A percentile compares a stretch with the other conserved stretches of the same genome.
Conservation (phyloP, 2,797 vertebrate species). For the Cottoperca gobio region DNA sequence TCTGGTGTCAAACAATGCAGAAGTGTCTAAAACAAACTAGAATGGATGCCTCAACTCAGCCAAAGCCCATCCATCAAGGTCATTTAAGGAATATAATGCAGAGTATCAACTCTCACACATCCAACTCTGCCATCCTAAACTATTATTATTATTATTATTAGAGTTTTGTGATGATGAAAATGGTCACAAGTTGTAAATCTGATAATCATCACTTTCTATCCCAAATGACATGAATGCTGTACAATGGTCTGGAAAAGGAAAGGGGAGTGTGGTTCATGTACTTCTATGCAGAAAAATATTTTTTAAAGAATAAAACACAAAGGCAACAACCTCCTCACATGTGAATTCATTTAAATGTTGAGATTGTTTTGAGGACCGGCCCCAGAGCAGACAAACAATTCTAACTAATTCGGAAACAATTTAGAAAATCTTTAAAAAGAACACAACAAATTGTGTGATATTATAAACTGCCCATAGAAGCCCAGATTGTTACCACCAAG, state of each 20-base stretch:
- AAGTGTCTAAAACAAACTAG: neutral
- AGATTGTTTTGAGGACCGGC: constrained; percentile 56
- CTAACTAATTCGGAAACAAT: constrained; percentile 1
- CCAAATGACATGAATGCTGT: neutral
- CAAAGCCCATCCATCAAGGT: neutral
- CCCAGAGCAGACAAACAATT: constrained; percentile 24
- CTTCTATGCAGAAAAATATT: too few relatives aligned
- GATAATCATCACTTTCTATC: neutral
- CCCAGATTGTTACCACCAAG: neutral
- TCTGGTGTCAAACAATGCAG: neutral
- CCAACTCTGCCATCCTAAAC: neutral
- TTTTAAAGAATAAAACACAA: neutral
- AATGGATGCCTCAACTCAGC: neutral
- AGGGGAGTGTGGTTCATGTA: neutral
- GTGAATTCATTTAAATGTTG: neutral
- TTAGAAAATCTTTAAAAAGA: neutral
- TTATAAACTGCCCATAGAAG: neutral
- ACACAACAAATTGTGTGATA: neutral
- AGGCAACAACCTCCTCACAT: constrained; percentile 13
- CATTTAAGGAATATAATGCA: too few relatives aligned
- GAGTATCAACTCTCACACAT: neutral
- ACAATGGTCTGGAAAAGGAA: neutral
- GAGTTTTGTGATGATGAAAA: neutral
- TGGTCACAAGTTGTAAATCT: neutral
- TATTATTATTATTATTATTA: too few relatives aligned